phyloP scores from a whole-genome alignment of 2,113 vertebrate species.

The Oceanites oceanicus region DNA sequence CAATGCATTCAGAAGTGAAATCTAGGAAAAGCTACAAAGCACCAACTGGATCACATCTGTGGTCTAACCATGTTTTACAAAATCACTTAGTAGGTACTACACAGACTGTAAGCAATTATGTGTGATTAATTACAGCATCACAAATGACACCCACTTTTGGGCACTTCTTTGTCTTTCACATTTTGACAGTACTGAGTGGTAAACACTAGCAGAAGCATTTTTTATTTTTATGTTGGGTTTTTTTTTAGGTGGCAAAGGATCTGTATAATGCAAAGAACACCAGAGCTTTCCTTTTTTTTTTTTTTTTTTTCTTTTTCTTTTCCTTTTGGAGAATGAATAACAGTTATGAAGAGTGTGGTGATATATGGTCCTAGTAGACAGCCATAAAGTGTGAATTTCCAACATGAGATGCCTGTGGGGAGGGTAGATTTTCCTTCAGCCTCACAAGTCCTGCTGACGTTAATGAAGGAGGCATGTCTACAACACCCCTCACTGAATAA shows the following conservation, averaged over 20 bases:
- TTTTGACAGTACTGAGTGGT: not conserved
- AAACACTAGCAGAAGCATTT: not conserved
- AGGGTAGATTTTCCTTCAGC: slow-evolving; percentile 37
- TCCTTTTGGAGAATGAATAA: not conserved
- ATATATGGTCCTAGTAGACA: slow-evolving; percentile 21
- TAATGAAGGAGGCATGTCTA: slow-evolving; percentile 59
- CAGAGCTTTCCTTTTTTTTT: not conserved
- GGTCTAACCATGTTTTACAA: not conserved
- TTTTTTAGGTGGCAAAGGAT: not conserved
- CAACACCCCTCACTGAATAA: slow-evolving; percentile 47
- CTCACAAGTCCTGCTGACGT: slow-evolving; percentile 34
- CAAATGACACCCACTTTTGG: not conserved
- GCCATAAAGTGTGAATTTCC: slow-evolving; percentile 47
- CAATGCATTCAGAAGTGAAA: not conserved
- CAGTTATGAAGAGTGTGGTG: slow-evolving; percentile 17
- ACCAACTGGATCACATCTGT: not conserved
- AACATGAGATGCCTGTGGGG: not conserved
- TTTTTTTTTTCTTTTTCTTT: accelerated
- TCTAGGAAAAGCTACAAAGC: not conserved
- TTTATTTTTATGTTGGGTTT: not conserved
- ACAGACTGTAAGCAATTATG: not conserved
- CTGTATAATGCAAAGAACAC: not conserved
- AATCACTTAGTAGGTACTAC: not conserved
- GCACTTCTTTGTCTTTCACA: not conserved
- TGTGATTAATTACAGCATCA: not conserved